A percentile compares a stretch with the other conserved stretches of the same genome.
Evolutionary conservation across 2,888 invertebrate genomes (phyloP).

Genomic region (Dione vanillae): DNA sequence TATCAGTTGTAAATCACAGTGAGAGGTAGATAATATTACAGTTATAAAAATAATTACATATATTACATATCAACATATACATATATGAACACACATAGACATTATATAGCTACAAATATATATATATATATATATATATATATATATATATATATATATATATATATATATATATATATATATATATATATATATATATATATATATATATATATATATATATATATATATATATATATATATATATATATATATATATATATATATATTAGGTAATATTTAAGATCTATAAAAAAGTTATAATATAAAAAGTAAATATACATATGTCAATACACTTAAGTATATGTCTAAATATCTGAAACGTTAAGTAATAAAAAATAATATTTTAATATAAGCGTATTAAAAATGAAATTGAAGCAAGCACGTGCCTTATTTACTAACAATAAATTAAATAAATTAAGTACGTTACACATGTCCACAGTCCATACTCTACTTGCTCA

Average conservation of each 20-base stretch:
- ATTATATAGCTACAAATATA: neutral
- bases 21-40: neutral
- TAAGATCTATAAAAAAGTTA: no score
- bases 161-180: neutral
- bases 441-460: slow-evolving; percentile 39
- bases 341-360: neutral
- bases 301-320: neutral
- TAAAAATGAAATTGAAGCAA: slow-evolving; percentile 10
- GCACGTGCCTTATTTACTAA: slow-evolving; percentile 28
- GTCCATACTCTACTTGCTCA: slow-evolving; percentile 10
- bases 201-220: no score
- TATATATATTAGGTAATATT: no score
- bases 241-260: no score
- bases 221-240: no score
- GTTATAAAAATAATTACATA: neutral
- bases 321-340: neutral
- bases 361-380: neutral
- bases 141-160: neutral
- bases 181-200: no score
- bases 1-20: slow-evolving; percentile 8
- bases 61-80: neutral
- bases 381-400: neutral
- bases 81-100: neutral
- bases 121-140: neutral
- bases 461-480: slow-evolving; percentile 15